These are phyloP conservation scores for Cavia porcellus DNA, from an alignment of 2,113 vertebrate species.

Conservation along the genomic window DNA sequence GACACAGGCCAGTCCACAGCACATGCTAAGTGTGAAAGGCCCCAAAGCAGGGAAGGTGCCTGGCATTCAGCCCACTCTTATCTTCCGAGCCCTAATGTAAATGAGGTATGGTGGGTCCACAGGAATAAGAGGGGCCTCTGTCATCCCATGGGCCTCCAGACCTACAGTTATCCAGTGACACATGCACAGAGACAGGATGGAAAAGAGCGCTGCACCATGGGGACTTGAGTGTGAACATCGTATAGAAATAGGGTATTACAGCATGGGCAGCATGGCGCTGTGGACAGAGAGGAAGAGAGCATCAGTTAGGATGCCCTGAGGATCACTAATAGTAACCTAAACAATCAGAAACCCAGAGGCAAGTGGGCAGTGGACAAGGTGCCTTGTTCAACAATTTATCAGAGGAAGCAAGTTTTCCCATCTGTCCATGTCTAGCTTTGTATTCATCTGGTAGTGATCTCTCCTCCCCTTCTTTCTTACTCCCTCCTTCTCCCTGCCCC, in stretches of 20 bases:
- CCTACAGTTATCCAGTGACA: neutral
- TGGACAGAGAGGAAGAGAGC: neutral
- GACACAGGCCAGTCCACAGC: neutral
- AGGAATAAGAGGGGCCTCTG: neutral
- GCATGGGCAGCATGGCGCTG: neutral
- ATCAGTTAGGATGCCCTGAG: neutral
- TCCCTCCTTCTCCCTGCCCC: too few relatives aligned
- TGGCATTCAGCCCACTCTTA: neutral
- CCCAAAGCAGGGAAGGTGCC: neutral
- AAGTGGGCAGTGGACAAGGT: too few relatives aligned
- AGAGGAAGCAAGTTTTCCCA: neutral
- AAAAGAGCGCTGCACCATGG: neutral
- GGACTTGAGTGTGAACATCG: neutral
- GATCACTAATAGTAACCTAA: neutral
- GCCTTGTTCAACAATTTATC: neutral
- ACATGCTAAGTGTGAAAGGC: neutral
- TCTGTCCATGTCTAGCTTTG: neutral
- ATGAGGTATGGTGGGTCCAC: neutral
- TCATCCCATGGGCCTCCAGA: neutral
- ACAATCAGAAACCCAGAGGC: neutral
- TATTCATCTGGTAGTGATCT: neutral
- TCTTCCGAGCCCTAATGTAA: neutral
- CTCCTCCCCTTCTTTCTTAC: rapidly evolving
- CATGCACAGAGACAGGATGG: neutral
- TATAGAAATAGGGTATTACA: rapidly evolving